Percentiles rank a stretch among this genome's conserved stretches.
These are phyloP conservation scores for Chloroclysta siterata DNA, from an alignment of 2,888 invertebrate species.

Conservation along the genomic window DNA sequence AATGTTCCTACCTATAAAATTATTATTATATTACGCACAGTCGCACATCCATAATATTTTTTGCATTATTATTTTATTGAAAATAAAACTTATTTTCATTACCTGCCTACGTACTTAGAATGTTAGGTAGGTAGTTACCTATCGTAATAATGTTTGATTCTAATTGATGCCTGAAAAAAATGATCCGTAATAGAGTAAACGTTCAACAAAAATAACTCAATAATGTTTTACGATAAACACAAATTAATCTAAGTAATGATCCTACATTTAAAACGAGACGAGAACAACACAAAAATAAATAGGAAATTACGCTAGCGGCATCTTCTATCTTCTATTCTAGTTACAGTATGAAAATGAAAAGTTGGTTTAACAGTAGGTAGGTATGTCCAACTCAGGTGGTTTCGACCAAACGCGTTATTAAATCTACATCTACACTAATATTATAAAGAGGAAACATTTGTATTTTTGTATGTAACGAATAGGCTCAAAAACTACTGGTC, in stretches of 20 bases:
- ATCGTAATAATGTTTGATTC: not conserved
- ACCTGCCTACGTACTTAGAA: not conserved
- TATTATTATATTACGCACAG: not conserved
- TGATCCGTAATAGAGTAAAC: not conserved
- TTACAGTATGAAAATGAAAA: conserved; percentile 12
- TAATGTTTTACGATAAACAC: conserved; percentile 24
- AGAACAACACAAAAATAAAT: conserved; percentile 49
- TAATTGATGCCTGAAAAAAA: conserved; percentile 1
- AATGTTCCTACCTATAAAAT: conserved; percentile 2
- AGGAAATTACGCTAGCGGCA: not conserved
- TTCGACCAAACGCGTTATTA: too few relatives aligned
- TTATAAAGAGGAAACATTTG: too few relatives aligned
- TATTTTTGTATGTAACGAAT: too few relatives aligned
- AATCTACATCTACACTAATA: too few relatives aligned
- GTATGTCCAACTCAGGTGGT: too few relatives aligned
- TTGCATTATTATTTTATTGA: not conserved
- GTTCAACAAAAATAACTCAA: conserved; percentile 10
- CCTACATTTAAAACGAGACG: conserved; percentile 49
- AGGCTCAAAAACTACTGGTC: too few relatives aligned
- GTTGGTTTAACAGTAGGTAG: not conserved
- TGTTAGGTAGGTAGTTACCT: too few relatives aligned
- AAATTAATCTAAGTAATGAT: conserved; percentile 21
- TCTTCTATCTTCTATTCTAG: too few relatives aligned
- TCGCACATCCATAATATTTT: not conserved
- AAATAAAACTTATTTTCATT: not conserved